Base-by-base conservation (phyloP, 2,888 invertebrate genomes). In the Drosophila longiperda region DNA sequence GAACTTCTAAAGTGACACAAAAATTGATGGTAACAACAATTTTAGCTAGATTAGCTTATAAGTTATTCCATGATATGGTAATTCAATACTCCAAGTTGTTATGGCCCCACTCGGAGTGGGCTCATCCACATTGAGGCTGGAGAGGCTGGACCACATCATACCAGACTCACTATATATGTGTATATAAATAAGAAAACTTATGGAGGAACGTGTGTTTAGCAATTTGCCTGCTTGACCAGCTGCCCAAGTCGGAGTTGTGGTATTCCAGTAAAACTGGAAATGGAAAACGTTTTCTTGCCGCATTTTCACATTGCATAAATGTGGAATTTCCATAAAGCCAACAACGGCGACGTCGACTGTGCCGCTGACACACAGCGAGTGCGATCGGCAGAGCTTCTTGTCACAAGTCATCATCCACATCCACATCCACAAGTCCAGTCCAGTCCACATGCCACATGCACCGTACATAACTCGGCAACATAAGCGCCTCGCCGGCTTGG, bases 301-400 rank as follows among this genome's bases (percentile, higher is more conserved):
- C 66, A 78, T 86, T 89, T 89, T 89, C 87, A 73, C 45, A 75
- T 89, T 89, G 82, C 84, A 84, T 87, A 87, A 89, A 82, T 68
- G 80, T 82, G 89, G 87, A 87, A 87, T 87, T 89, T 87, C 87
- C 84, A 87, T 87, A 84, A 82, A 80, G 67, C 65, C 66, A 73
- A 45, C 67, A 57, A 42, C 52, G 60, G 34, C 71, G 7, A 23
- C 68, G 45, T 34, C 40, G 62, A 45, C 73, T 88, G 88, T 74
- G 73, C 83, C 64, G 80, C 86, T 88, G 86, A 83, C 88, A 85
- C 69, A 84, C 60, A 82, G 68, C 48, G 59, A 38, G 57, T 40
- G 73, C 33, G 20, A 20, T 53, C 53, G 59, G 48, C 38, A 53
- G 40, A 29, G 65, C 40, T 62, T 63, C 79, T 53, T 58, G 42